A percentile compares a stretch with the other conserved stretches of the same genome.
phyloP scores from a whole-genome alignment of 35 echinoderm and acorn worm species.

The Hemicentrotus pulcherrimus region DNA sequence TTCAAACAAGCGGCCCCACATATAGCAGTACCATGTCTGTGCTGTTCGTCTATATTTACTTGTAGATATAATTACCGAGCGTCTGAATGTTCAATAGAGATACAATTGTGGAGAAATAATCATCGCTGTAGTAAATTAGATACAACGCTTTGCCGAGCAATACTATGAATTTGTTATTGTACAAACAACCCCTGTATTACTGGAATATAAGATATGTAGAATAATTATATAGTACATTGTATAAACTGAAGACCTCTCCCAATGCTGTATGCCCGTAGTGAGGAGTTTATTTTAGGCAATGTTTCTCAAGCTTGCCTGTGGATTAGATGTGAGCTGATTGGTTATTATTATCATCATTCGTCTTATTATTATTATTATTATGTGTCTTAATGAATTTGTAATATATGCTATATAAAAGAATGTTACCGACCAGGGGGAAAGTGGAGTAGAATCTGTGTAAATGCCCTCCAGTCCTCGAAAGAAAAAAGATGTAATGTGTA shows the following conservation, averaged over 20 bases:
- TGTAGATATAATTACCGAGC: neutral
- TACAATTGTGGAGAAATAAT: neutral
- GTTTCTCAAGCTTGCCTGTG: neutral
- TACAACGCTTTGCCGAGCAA: neutral
- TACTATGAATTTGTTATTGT: neutral
- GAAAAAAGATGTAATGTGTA: slow-evolving; percentile 9
- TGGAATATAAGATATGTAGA: slow-evolving; percentile 6
- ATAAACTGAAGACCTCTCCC: neutral
- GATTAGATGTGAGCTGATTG: neutral
- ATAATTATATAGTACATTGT: slow-evolving; percentile 8
- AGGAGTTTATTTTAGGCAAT: neutral
- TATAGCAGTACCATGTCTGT: neutral
- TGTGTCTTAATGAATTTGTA: neutral
- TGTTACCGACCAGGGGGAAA: neutral
- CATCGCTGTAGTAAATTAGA: neutral
- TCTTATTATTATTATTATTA: neutral
- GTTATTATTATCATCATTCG: neutral
- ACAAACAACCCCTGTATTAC: neutral
- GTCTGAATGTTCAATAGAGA: neutral
- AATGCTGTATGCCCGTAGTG: neutral
- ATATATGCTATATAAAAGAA: slow-evolving; percentile 8
- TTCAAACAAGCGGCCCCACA: neutral
- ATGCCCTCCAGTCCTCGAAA: neutral
- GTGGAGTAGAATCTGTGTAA: neutral
- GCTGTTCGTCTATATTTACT: neutral